Conservation (phyloP, 2,888 invertebrate genomes). For the Fissipunctia ypsillon region DNA sequence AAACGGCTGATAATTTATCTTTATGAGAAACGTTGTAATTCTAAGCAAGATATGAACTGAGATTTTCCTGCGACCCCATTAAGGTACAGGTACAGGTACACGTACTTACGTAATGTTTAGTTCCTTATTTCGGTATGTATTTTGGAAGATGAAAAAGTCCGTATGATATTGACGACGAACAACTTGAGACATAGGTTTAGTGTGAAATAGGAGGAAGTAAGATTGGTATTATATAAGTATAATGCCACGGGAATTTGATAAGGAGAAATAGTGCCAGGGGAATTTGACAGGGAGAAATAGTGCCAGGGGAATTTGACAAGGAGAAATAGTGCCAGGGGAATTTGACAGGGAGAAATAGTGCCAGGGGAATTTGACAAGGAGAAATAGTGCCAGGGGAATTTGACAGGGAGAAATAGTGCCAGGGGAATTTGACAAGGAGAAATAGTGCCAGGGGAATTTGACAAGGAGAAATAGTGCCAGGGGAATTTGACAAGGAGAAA, state of each 20-base stretch:
- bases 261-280: neutral
- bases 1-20: slow-evolving; percentile 69
- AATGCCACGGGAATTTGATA: neutral
- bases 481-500: neutral
- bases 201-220: neutral
- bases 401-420: neutral
- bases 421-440: neutral
- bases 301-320: neutral
- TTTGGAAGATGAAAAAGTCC: neutral
- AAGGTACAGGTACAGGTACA: slow-evolving; percentile 36
- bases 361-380: neutral
- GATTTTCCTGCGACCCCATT: slow-evolving; percentile 65
- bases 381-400: neutral
- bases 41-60: slow-evolving; percentile 69
- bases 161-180: neutral
- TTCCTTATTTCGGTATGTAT: neutral
- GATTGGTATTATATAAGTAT: neutral
- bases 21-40: slow-evolving; percentile 72
- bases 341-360: neutral
- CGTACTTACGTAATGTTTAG: slow-evolving; percentile 11
- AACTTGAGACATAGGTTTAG: neutral
- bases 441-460: neutral
- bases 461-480: neutral
- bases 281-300: neutral
- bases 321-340: neutral